A percentile compares a stretch with the other conserved stretches of the same genome.
These are phyloP conservation scores for Pagetopsis macropterus DNA, from an alignment of 2,797 vertebrate genomes.

Conservation along the genomic window DNA sequence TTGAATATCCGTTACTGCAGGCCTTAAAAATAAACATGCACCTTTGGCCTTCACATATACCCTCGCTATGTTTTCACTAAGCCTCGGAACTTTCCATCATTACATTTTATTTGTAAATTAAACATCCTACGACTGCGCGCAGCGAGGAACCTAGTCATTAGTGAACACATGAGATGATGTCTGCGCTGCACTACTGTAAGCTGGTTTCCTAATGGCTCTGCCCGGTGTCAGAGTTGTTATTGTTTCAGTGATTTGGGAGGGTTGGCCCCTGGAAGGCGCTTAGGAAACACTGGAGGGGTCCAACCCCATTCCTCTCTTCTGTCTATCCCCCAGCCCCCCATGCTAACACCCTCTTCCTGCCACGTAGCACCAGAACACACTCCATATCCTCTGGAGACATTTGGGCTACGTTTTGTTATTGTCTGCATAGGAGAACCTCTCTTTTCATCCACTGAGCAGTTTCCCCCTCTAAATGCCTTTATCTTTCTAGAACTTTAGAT, in stretches of 20 bases:
- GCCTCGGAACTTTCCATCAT: slow-evolving; percentile 35
- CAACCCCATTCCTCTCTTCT: slow-evolving; percentile 29
- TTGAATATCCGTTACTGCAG: slow-evolving; percentile 8
- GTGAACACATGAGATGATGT: slow-evolving; percentile 25
- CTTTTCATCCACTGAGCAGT: slow-evolving; percentile 23
- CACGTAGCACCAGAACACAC: slow-evolving; percentile 49
- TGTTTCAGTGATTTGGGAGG: slow-evolving; percentile 44
- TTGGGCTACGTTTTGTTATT: slow-evolving; percentile 45
- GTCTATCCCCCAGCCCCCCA: not conserved
- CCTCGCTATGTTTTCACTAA: slow-evolving; percentile 45
- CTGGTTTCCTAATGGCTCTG: slow-evolving; percentile 27
- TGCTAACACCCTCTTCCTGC: slow-evolving; percentile 50
- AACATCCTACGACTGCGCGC: slow-evolving; percentile 24
- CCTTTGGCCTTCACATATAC: slow-evolving; percentile 22
- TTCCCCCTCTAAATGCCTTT: not conserved
- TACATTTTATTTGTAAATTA: slow-evolving; percentile 33
- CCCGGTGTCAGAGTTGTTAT: slow-evolving; percentile 56
- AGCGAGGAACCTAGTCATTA: slow-evolving; percentile 43
- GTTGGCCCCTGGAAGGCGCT: slow-evolving; percentile 52
- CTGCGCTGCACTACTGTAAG: slow-evolving; percentile 16
- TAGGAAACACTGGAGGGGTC: slow-evolving; percentile 50
- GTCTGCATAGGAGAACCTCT: slow-evolving; percentile 40
- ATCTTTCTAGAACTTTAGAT: slow-evolving; percentile 2
- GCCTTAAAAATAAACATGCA: slow-evolving; percentile 19
- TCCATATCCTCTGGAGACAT: slow-evolving; percentile 44